Base-by-base conservation (phyloP, 1,140 invertebrate genomes). In the Drosophila albomicans region DNA sequence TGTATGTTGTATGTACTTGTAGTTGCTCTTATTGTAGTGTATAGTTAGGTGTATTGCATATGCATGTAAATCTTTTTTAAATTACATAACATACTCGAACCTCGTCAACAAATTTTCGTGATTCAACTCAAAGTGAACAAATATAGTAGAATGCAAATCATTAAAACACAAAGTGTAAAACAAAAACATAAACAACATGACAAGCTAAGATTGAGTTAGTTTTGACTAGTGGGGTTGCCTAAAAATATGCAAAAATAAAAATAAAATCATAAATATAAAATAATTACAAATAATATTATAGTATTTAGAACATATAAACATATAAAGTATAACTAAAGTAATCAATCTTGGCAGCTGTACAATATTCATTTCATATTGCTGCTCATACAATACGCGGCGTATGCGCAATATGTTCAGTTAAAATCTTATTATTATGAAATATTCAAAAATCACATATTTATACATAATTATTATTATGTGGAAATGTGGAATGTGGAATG, bases 141-240 rank as follows among this genome's bases (percentile, higher is more conserved):
- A 64, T 43, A 45, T 66, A 78, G 81, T 81, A 79, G 63, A 79
- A 82, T 82, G 84, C 84, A 66, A 74, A 77, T 69, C 41, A 88
- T 68, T 62, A 85, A 32, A 32, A 85, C 79, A 85, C 68, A 78
- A 79, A 75, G 56, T 61, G 85, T 88, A 64, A 25, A 84, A 88
- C 81, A 77, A 48, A 89, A 70, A 78, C 46, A 51, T 59, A 59
- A 90, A 81, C 81, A 72, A 86, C 75, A 74, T 78, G 73, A 79
- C 78, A 79, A 79, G 64, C 69, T 78, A 59, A 78, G 51, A 45
- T 91, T 88, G 73, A 76, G 89, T 92, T 92, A 88, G 82, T 91
- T 88, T 78, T 92, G 91, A 91, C 91, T 92, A 91, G 87, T 90
- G 81, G 91, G 91, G 69, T 91, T 92, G 73, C 91, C 91, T 92